A percentile compares a stretch with the other conserved stretches of the same genome.
These are phyloP conservation scores for Bactericera cockerelli DNA, from an alignment of 1,140 invertebrate species.

Conservation along the genomic window DNA sequence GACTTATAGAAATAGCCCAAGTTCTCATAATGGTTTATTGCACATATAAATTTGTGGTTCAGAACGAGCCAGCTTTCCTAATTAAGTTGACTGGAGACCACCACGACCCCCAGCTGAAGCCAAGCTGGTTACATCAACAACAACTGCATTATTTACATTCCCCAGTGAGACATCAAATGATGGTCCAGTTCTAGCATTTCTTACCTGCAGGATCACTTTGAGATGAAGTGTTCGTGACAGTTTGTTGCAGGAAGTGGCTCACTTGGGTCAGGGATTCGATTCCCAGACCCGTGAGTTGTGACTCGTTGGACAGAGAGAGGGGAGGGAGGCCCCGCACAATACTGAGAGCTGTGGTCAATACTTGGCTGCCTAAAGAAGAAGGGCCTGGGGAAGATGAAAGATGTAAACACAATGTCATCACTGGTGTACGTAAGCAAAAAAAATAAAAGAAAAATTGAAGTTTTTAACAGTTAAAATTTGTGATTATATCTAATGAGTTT, in stretches of 20 bases:
- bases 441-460: neutral
- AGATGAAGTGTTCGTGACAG: constrained; percentile 32
- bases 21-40: no score
- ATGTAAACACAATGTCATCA: no score
- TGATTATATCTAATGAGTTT: neutral
- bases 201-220: constrained; percentile 35
- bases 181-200: no score
- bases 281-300: constrained; percentile 38
- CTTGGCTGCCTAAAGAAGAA: constrained; percentile 25
- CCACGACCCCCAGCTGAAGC: no score
- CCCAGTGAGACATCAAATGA: no score
- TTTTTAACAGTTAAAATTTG: constrained; percentile 1
- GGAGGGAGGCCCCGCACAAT: constrained; percentile 40
- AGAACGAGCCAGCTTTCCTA: no score
- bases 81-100: no score
- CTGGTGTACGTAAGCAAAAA: no score
- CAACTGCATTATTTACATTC: no score
- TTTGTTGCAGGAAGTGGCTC: constrained; percentile 37
- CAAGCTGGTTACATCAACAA: no score
- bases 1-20: no score
- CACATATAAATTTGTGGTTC: no score
- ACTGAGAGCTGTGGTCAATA: constrained; percentile 39
- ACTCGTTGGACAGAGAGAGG: constrained; percentile 42
- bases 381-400: constrained; percentile 1
- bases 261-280: constrained; percentile 37